Conservation (phyloP, 2,888 invertebrate genomes). For the Idaea aversata region DNA sequence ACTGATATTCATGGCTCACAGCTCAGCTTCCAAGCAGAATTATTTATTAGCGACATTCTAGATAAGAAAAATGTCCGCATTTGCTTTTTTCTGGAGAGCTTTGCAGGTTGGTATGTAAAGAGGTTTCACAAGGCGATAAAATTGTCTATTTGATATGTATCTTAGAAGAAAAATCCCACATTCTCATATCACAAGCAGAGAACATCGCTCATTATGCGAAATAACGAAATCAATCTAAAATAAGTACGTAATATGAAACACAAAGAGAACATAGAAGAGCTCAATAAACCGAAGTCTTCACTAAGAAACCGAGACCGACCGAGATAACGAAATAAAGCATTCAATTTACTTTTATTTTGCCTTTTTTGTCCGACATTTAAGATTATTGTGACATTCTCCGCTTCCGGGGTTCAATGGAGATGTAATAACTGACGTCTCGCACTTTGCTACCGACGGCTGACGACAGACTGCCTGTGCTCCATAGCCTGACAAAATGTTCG, state of each 20-base stretch:
- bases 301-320: constrained; percentile 14
- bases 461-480: background rate
- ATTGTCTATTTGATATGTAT: background rate
- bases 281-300: background rate
- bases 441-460: background rate
- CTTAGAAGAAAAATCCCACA: background rate
- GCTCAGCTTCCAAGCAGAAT: constrained; percentile 18
- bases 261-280: background rate
- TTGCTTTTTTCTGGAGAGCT: constrained; percentile 6
- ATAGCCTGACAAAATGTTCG: background rate
- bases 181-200: background rate
- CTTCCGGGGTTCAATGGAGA: constrained; percentile 2
- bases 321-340: constrained; percentile 32
- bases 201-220: background rate
- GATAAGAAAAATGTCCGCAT: constrained; percentile 23
- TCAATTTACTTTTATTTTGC: constrained; percentile 32
- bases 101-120: background rate
- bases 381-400: constrained; percentile 26
- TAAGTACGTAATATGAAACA: background rate
- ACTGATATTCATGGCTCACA: constrained; percentile 43
- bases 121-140: background rate
- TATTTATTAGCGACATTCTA: constrained; percentile 29
- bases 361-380: constrained; percentile 22
- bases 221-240: background rate
- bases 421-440: background rate